These are phyloP conservation scores for Rhyacophila brunnea DNA, from an alignment of 1,140 invertebrate genomes.

Conservation along the genomic window DNA sequence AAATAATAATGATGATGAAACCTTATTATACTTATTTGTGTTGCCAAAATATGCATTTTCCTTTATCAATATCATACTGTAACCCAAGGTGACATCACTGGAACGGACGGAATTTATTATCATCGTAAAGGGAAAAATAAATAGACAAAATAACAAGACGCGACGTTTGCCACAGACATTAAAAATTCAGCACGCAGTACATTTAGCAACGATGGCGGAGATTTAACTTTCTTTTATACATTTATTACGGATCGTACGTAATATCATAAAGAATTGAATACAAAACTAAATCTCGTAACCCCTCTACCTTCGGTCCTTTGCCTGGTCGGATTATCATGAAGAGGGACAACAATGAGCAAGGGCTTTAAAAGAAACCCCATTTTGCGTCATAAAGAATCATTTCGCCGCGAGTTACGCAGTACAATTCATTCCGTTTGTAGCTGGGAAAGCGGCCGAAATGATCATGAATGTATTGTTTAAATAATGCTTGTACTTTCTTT, in stretches of 20 bases:
- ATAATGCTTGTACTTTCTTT: no score
- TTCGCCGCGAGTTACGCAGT: background rate
- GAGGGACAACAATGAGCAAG: constrained; percentile 18
- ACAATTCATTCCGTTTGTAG: no score
- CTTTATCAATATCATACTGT: no score
- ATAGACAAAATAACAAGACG: no score
- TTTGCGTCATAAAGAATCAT: constrained; percentile 25
- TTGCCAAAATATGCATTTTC: no score
- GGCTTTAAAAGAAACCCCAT: constrained; percentile 29
- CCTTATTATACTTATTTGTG: no score
- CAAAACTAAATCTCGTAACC: constrained; percentile 14
- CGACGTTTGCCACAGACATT: background rate
- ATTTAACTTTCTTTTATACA: constrained; percentile 10
- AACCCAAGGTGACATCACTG: no score
- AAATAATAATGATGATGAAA: no score
- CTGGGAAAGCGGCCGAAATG: no score
- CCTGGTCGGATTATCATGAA: constrained; percentile 9
- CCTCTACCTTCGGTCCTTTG: constrained; percentile 1
- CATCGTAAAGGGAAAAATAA: no score
- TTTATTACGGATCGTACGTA: constrained; percentile 5
- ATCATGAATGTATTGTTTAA: no score
- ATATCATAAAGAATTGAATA: constrained; percentile 22
- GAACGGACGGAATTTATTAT: no score
- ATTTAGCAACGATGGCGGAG: background rate
- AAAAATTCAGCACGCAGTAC: background rate